Percentiles rank a stretch among this genome's conserved stretches.
Evolutionary conservation across 2,888 invertebrate species (phyloP).

Genomic region (Trachelus iudaicus): DNA sequence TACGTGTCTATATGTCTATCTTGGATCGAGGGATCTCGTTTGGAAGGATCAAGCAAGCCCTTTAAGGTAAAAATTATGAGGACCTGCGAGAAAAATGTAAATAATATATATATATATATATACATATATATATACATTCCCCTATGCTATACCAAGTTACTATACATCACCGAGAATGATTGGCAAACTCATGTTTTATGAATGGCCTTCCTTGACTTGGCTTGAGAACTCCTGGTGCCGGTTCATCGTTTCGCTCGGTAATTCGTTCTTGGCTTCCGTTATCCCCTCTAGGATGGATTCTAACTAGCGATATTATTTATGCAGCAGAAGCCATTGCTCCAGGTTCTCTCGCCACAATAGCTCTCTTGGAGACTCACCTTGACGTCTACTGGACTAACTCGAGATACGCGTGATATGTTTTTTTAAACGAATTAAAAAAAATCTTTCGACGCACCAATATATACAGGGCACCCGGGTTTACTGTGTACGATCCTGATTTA

Average conservation of each 20-base stretch:
- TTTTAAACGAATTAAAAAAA: not conserved
- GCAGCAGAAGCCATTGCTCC: not conserved
- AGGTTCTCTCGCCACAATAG: not conserved
- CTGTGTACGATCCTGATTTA: not conserved
- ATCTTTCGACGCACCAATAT: not conserved
- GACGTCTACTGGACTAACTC: not conserved
- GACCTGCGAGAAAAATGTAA: not conserved
- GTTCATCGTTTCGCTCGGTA: not conserved
- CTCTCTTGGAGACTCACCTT: not conserved
- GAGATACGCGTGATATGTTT: not conserved
- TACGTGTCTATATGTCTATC: not conserved
- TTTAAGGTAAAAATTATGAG: not conserved
- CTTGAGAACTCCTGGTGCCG: not conserved
- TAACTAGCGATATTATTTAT: not conserved
- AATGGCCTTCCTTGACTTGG: conserved; percentile 10
- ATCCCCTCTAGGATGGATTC: not conserved
- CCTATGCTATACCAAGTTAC: not conserved
- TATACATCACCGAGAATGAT: not conserved
- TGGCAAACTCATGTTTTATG: conserved; percentile 21
- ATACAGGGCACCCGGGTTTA: not conserved
- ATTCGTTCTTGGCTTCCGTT: not conserved
- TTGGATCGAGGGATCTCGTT: not conserved
- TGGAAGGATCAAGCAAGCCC: not conserved
- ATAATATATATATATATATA: not conserved
- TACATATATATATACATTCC: not conserved